Conservation (phyloP, 2,888 invertebrate genomes). For the Metacarcinus magister region DNA sequence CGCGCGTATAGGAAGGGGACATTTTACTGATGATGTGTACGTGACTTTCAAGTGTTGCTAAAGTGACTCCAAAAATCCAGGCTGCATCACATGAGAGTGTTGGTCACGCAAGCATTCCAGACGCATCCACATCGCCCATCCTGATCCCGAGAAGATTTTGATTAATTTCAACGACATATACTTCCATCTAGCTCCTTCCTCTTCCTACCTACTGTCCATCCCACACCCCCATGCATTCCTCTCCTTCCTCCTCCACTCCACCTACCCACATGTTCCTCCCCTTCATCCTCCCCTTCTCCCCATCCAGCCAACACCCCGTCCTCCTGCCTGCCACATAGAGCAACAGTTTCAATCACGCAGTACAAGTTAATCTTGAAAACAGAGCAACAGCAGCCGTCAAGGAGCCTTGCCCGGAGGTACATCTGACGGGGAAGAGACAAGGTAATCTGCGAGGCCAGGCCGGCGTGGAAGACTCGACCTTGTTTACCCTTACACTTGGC, state of each 20-base stretch:
- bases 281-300: background rate
- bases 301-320: background rate
- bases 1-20: background rate
- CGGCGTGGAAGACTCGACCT: conserved; percentile 43
- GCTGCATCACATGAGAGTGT: background rate
- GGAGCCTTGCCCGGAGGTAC: conserved; percentile 43
- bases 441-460: conserved; percentile 36
- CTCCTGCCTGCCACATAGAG: conserved; percentile 43
- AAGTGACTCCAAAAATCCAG: background rate
- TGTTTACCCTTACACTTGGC: conserved; percentile 40
- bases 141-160: background rate
- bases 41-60: background rate
- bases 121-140: background rate
- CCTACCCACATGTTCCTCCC: background rate
- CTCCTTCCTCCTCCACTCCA: background rate
- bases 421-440: conserved; percentile 48
- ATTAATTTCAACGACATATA: background rate
- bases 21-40: background rate
- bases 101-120: background rate
- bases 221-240: background rate
- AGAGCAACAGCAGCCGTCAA: conserved; percentile 45
- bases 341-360: conserved; percentile 57
- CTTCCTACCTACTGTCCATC: background rate
- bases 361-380: conserved; percentile 45
- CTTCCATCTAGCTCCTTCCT: background rate